Conservation (phyloP, 2,113 vertebrate species). For the Lota lota region DNA sequence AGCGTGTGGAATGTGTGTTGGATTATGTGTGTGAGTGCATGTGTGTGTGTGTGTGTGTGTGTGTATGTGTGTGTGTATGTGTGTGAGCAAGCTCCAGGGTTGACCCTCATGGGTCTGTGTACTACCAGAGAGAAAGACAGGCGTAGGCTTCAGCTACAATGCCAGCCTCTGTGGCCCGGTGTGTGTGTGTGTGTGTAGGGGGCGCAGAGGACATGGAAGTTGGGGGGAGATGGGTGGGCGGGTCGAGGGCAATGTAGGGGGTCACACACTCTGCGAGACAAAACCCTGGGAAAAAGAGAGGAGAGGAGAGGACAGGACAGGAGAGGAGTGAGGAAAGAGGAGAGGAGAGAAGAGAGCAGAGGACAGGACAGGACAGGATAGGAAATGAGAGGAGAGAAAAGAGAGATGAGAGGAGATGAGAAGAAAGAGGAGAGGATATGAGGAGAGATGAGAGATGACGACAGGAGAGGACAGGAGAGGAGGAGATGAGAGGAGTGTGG, state of each 20-base stretch:
- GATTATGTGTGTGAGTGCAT: slow-evolving; percentile 9
- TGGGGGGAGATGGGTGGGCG: neutral
- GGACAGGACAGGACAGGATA: no score
- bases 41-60: slow-evolving; percentile 14
- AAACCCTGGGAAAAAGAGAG: slow-evolving; percentile 39
- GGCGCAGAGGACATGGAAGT: neutral
- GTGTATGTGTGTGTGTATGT: no score
- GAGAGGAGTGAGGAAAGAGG: neutral
- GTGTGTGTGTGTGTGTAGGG: neutral
- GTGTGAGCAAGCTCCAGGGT: no score
- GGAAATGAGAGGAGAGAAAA: no score
- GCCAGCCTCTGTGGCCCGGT: slow-evolving; percentile 39
- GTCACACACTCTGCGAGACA: slow-evolving; percentile 58
- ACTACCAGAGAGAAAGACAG: slow-evolving; percentile 11
- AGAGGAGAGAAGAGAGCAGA: neutral
- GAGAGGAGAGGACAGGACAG: slow-evolving; percentile 4
- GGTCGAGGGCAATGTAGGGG: slow-evolving; percentile 41
- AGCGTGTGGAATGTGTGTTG: no score
- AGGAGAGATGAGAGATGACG: no score
- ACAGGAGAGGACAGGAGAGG: no score
- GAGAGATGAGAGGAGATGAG: no score
- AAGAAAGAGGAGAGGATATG: no score
- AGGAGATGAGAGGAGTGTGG: neutral
- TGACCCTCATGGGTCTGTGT: neutral
- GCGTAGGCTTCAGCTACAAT: slow-evolving; percentile 53